Evolutionary conservation across 2,113 vertebrate genomes (phyloP).

Genomic region (Corythornis cristatus): DNA sequence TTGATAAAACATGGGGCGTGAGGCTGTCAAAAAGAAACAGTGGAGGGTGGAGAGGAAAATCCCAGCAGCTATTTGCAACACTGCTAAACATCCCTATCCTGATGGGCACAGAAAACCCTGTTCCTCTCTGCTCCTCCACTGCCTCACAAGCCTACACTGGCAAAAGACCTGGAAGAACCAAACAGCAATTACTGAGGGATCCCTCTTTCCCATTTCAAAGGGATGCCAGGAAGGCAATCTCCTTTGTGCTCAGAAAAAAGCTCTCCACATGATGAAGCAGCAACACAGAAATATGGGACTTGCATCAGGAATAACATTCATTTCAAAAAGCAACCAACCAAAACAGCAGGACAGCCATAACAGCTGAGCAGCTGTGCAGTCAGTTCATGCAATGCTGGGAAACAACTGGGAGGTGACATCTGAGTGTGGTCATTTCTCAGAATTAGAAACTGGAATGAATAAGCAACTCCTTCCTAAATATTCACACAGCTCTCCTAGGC

Average conservation of each 20-base stretch:
- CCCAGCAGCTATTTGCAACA: not conserved
- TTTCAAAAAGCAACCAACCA: not conserved
- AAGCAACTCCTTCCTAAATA: not conserved
- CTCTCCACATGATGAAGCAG: not conserved
- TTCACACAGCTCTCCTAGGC: not conserved
- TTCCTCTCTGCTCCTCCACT: not conserved
- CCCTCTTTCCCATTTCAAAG: not conserved
- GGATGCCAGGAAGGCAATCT: not conserved
- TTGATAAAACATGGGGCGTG: not conserved
- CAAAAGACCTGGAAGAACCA: not conserved
- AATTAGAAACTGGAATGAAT: not conserved
- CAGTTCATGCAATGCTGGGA: not conserved
- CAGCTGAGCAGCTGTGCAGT: not conserved
- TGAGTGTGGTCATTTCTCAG: not conserved
- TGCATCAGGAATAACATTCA: not conserved
- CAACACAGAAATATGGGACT: not conserved
- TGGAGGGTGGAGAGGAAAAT: not conserved
- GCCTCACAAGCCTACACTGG: not conserved
- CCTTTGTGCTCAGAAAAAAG: not conserved
- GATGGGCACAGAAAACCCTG: not conserved
- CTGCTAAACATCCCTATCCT: not conserved
- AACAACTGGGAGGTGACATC: not conserved
- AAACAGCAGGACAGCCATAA: not conserved
- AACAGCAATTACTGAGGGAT: not conserved
- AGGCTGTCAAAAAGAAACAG: slow-evolving; percentile 2